These are phyloP conservation scores for Heterodera schachtii DNA, from an alignment of 1,140 invertebrate species.

Conservation along the genomic window DNA sequence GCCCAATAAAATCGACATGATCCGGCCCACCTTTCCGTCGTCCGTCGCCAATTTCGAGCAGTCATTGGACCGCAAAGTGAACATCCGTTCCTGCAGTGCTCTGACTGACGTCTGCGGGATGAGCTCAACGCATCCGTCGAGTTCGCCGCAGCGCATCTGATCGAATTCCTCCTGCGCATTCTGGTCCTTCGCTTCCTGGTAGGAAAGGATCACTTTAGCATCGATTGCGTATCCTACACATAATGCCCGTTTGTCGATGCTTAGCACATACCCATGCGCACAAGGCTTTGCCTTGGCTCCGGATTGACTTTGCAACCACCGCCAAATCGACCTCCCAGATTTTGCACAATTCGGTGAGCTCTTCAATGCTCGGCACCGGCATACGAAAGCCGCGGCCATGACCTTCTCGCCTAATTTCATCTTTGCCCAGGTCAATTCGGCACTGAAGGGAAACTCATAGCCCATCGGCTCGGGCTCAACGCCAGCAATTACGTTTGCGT, in stretches of 20 bases:
- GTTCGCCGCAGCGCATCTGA: background rate
- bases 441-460: background rate
- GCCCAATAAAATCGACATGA: constrained; percentile 5
- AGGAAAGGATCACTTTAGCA: background rate
- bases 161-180: background rate
- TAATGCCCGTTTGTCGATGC: background rate
- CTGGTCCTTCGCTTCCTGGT: background rate
- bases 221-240: background rate
- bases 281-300: background rate
- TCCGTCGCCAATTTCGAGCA: background rate
- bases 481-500: background rate
- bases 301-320: background rate
- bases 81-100: background rate
- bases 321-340: background rate
- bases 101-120: background rate
- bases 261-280: background rate
- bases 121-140: background rate
- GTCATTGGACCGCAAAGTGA: background rate
- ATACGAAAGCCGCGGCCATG: background rate
- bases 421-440: background rate
- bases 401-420: background rate
- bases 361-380: background rate
- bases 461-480: background rate
- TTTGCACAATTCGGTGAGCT: background rate
- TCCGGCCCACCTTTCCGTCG: background rate